Percentiles rank a stretch among this genome's conserved stretches.
phyloP scores from a whole-genome alignment of 2,797 vertebrate genomes.

The Sebastes melanostomus region DNA sequence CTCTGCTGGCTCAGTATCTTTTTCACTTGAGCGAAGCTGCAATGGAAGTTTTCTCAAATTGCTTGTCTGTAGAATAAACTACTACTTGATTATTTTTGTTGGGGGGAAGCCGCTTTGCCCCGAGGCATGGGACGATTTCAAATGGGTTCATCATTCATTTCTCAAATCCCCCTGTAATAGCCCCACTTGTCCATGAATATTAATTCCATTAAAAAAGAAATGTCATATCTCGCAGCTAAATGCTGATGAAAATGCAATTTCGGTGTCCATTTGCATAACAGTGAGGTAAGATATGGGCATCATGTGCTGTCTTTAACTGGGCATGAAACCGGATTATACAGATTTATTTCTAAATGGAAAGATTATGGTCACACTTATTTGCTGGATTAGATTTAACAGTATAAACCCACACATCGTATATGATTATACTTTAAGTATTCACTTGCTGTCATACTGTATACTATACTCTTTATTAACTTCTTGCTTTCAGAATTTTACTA shows the following conservation, averaged over 20 bases:
- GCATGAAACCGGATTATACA: slow-evolving; percentile 63
- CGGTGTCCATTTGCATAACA: slow-evolving; percentile 54
- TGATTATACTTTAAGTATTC: slow-evolving; percentile 22
- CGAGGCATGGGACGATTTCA: slow-evolving; percentile 40
- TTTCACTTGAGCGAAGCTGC: slow-evolving; percentile 36
- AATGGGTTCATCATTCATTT: slow-evolving; percentile 72
- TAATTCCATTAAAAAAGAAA: slow-evolving; percentile 24
- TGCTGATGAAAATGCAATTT: slow-evolving; percentile 51
- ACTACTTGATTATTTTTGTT: slow-evolving; percentile 51
- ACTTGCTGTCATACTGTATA: slow-evolving; percentile 1
- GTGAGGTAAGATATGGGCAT: slow-evolving; percentile 42
- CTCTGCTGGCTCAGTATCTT: slow-evolving; percentile 49
- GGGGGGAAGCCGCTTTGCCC: slow-evolving; percentile 33
- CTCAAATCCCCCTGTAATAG: slow-evolving; percentile 52
- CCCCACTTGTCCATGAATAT: slow-evolving; percentile 59
- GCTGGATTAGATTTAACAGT: slow-evolving; percentile 47
- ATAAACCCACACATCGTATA: slow-evolving; percentile 41
- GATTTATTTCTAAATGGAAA: slow-evolving; percentile 62
- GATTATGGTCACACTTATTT: slow-evolving; percentile 52
- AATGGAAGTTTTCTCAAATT: slow-evolving; percentile 36
- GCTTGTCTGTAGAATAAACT: slow-evolving; percentile 50
- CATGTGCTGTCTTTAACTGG: slow-evolving; percentile 61
- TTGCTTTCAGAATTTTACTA: not conserved
- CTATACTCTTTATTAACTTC: not conserved
- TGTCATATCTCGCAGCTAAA: slow-evolving; percentile 50